Evolutionary conservation across 2,113 vertebrate species (phyloP), one percentile per base, ranked within the genome.

Genomic region (Galemys pyrenaicus): DNA sequence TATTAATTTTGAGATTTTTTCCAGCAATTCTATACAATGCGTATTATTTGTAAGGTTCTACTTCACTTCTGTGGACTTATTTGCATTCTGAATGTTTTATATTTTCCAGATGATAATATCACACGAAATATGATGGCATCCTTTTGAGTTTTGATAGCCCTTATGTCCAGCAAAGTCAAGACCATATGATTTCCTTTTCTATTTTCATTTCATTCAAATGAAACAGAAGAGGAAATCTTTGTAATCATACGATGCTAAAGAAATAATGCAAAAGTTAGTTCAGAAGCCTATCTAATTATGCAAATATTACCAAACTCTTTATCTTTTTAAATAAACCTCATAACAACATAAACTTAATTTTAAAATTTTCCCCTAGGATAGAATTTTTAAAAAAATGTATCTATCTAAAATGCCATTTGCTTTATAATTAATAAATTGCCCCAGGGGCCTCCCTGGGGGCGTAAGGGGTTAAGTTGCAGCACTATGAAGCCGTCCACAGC

Each of bases 1-100:
- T 71, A 95, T 84, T 96, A 89, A 95, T 93, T 95, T 96, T 95
- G 89, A 95, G 39, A 46, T 75, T 83, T 82, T n/a, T 91, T 60
- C 92, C 83, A 94, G 35, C 28, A 44, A 65, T 83, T 91, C 88
- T 92, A 95, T 67, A 92, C 56, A 86, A 94, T 41, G 26, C 3
- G 49, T 75, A 87, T 82, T 46, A 92, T 92, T 92, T 97, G 68
- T 74, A 96, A 95, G 44, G 32, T 74, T 94, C 75, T 79, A 49
- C 16, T 85, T 83, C 62, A 89, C 28, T 81, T 28, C 87, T 77
- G 17, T 71, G 75, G 60, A 26, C 41, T 89, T 87, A 65, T 62
- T 32, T 97, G 64, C 32, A 75, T 88, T 81, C 11, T 82, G 46
- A 74, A 87, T 83, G 19, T 67, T 90, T 95, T 92, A 92, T 92